A percentile compares a stretch with the other conserved stretches of the same genome.
phyloP scores from a whole-genome alignment of 2,888 invertebrate genomes.

The Platycheirus rosarum region DNA sequence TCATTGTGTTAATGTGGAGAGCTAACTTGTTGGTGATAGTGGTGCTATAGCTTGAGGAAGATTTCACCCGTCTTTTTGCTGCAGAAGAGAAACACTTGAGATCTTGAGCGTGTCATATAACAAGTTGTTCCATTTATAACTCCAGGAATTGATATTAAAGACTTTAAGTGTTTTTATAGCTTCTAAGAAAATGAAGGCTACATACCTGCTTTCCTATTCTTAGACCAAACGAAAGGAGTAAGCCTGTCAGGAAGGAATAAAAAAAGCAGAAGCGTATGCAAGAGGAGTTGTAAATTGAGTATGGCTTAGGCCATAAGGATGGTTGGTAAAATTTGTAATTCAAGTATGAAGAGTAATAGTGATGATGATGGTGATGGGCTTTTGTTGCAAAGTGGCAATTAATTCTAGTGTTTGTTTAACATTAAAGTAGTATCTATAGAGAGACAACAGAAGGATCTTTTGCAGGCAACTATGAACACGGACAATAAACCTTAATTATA shows the following conservation, averaged over 20 bases:
- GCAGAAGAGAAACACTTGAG: slow-evolving; percentile 39
- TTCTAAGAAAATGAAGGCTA: background rate
- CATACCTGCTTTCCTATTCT: background rate
- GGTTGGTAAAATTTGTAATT: slow-evolving; percentile 40
- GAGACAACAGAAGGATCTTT: background rate
- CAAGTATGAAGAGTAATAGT: slow-evolving; percentile 36
- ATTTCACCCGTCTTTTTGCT: slow-evolving; percentile 40
- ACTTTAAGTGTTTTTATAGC: slow-evolving; percentile 48
- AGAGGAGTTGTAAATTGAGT: slow-evolving; percentile 28
- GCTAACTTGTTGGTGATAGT: slow-evolving; percentile 41
- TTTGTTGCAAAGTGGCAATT: slow-evolving; percentile 49
- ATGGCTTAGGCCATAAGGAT: slow-evolving; percentile 22
- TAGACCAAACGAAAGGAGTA: background rate
- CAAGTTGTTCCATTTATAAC: slow-evolving; percentile 31
- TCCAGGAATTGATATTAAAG: slow-evolving; percentile 34
- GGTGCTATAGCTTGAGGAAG: slow-evolving; percentile 6
- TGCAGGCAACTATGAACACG: background rate
- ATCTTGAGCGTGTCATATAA: slow-evolving; percentile 41
- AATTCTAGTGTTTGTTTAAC: slow-evolving; percentile 41
- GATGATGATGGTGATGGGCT: slow-evolving; percentile 27
- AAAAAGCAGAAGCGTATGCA: background rate
- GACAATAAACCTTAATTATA: background rate
- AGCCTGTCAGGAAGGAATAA: background rate
- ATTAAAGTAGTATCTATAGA: background rate
- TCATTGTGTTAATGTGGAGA: slow-evolving; percentile 33